Evolutionary conservation across 1,140 invertebrate genomes (phyloP).

Genomic region (Drosophila carrolli): DNA sequence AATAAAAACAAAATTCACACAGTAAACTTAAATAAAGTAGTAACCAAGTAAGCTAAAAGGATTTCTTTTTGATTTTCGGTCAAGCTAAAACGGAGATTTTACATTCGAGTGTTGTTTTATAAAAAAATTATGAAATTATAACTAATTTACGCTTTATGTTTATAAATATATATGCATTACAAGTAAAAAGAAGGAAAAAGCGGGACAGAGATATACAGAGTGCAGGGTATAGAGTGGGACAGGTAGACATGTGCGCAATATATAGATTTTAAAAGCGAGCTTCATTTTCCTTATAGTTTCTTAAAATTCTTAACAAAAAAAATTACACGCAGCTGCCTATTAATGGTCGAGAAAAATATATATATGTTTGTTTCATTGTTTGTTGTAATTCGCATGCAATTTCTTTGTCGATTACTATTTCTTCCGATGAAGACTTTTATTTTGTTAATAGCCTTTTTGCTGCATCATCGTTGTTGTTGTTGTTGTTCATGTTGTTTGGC

Average conservation of each 20-base stretch:
- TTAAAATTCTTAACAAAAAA: slow-evolving; percentile 20
- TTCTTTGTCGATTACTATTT: slow-evolving; percentile 22
- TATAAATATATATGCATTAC: slow-evolving; percentile 63
- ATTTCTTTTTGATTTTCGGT: slow-evolving; percentile 30
- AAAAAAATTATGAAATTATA: slow-evolving; percentile 69
- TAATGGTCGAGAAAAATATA: slow-evolving; percentile 1
- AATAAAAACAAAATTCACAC: slow-evolving; percentile 51
- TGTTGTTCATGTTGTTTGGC: slow-evolving; percentile 43
- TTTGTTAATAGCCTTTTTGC: slow-evolving; percentile 66
- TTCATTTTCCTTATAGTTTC: slow-evolving; percentile 19
- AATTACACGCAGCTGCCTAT: slow-evolving; percentile 17
- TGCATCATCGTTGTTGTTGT: slow-evolving; percentile 64
- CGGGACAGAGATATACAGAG: slow-evolving; percentile 42
- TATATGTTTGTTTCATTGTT: slow-evolving; percentile 2
- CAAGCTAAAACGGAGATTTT: slow-evolving; percentile 58
- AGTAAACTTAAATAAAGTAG: slow-evolving; percentile 39
- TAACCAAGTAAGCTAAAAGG: slow-evolving; percentile 48
- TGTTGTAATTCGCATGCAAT: slow-evolving; percentile 17
- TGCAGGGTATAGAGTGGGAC: slow-evolving; percentile 42
- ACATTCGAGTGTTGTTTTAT: slow-evolving; percentile 43
- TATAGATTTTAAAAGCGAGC: slow-evolving; percentile 32
- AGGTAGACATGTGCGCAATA: slow-evolving; percentile 26
- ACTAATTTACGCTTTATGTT: slow-evolving; percentile 60
- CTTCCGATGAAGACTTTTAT: slow-evolving; percentile 6
- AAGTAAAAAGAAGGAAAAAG: slow-evolving; percentile 36